Conservation (phyloP, 2,888 invertebrate genomes). For the Caenorhabditis parvicauda region DNA sequence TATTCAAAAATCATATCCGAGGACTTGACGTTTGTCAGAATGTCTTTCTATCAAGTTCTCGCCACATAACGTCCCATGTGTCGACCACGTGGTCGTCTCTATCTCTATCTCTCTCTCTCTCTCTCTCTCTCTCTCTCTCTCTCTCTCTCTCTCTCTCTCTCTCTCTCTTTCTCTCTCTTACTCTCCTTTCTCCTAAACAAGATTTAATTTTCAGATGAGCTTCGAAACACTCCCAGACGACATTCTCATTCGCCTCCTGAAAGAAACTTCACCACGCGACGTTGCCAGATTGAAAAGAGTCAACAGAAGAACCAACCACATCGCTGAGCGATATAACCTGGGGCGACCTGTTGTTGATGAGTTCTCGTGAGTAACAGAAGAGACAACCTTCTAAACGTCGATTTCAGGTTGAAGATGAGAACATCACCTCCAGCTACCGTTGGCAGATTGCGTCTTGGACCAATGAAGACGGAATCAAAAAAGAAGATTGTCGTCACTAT, state of each 20-base stretch:
- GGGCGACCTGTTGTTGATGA: constrained; percentile 21
- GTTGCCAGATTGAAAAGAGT: constrained; percentile 14
- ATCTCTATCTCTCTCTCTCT: neutral
- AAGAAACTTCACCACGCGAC: constrained; percentile 10
- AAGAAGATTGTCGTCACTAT: constrained; percentile 16
- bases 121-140: neutral
- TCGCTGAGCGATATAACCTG: constrained; percentile 18
- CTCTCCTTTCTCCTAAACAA: too few relatives aligned
- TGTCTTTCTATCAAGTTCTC: too few relatives aligned
- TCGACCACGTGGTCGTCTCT: neutral
- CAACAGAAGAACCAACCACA: constrained; percentile 11
- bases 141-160: neutral
- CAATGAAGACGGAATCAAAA: neutral
- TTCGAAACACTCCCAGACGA: constrained; percentile 21
- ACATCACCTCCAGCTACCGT: constrained; percentile 4
- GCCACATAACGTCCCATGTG: too few relatives aligned
- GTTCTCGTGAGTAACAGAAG: constrained; percentile 10
- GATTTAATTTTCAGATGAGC: constrained; percentile 8
- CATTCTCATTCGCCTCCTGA: constrained; percentile 17
- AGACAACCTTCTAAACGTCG: neutral
- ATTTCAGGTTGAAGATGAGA: neutral
- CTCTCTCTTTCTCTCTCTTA: neutral
- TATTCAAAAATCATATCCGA: too few relatives aligned
- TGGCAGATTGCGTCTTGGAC: constrained; percentile 13
- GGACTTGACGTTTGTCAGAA: too few relatives aligned